Evolutionary conservation across 2,888 invertebrate genomes (phyloP).

Genomic region (Dorcus parallelipipedus): DNA sequence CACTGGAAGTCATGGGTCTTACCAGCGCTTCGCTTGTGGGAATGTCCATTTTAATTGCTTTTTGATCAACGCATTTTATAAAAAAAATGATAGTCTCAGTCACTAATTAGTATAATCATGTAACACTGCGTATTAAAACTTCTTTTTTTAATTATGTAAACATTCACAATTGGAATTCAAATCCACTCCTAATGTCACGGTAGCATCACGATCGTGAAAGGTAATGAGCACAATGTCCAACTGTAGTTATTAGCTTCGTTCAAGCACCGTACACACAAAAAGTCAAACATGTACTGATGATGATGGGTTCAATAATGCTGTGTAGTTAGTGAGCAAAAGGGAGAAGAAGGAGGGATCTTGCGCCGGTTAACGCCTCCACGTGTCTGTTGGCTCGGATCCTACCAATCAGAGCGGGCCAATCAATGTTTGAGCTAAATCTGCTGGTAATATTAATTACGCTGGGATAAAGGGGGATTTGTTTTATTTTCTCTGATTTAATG

Average conservation of each 20-base stretch:
- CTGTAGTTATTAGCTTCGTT: too few relatives aligned
- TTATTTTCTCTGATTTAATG: slow-evolving; percentile 11
- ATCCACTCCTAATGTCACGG: too few relatives aligned
- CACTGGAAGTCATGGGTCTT: slow-evolving; percentile 22
- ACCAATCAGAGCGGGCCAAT: slow-evolving; percentile 28
- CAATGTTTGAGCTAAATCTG: slow-evolving; percentile 27
- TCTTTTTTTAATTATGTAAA: neutral
- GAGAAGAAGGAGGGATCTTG: slow-evolving; percentile 25
- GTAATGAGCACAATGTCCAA: too few relatives aligned
- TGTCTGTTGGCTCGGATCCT: slow-evolving; percentile 29
- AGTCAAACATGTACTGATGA: slow-evolving; percentile 28
- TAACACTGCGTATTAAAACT: neutral
- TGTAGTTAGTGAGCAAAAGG: slow-evolving; percentile 21
- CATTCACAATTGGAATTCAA: neutral
- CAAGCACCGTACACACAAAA: slow-evolving; percentile 22
- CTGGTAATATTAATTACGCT: slow-evolving; percentile 30
- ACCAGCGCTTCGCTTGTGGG: slow-evolving; percentile 30
- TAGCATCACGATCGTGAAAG: too few relatives aligned
- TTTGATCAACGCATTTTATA: neutral
- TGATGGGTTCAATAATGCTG: slow-evolving; percentile 3
- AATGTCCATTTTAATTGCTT: slow-evolving; percentile 27
- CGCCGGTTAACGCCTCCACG: slow-evolving; percentile 26
- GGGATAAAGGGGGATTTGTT: slow-evolving; percentile 12
- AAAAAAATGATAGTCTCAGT: neutral
- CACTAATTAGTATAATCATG: neutral